A percentile compares a stretch with the other conserved stretches of the same genome.
Conservation (phyloP, 1,140 invertebrate genomes). For the Hylaeus volcanicus region DNA sequence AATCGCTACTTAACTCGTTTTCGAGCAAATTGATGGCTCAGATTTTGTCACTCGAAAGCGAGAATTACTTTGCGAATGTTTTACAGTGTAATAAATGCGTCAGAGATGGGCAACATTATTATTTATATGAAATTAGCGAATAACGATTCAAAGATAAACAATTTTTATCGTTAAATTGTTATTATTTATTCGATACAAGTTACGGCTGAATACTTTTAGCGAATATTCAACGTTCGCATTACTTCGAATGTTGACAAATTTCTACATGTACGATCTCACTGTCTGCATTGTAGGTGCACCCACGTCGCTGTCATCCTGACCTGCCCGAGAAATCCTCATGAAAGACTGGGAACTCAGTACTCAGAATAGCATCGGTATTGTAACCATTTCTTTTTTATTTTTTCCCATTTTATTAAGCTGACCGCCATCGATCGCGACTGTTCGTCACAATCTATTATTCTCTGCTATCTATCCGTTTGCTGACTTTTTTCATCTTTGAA, state of each 20-base stretch:
- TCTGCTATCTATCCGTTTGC: slow-evolving; percentile 46
- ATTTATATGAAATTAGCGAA: too few species aligned
- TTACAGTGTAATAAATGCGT: too few species aligned
- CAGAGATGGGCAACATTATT: too few species aligned
- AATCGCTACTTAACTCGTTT: too few species aligned
- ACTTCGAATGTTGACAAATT: slow-evolving; percentile 27
- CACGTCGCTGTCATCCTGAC: slow-evolving; percentile 81
- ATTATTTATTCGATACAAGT: too few species aligned
- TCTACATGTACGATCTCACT: slow-evolving; percentile 75
- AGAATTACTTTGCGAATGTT: too few species aligned
- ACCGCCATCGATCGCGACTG: slow-evolving; percentile 1
- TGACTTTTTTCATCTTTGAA: neutral
- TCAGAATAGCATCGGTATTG: slow-evolving; percentile 82
- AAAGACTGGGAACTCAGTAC: slow-evolving; percentile 82
- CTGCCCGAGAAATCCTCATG: slow-evolving; percentile 82
- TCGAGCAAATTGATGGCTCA: too few species aligned
- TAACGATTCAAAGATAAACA: too few species aligned
- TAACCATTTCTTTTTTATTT: slow-evolving; percentile 78
- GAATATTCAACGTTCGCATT: slow-evolving; percentile 38
- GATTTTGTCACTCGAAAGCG: too few species aligned
- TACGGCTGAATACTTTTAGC: neutral
- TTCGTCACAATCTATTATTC: slow-evolving; percentile 20
- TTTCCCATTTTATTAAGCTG: slow-evolving; percentile 28
- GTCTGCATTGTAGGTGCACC: slow-evolving; percentile 80
- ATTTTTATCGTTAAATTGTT: too few species aligned